Base-by-base conservation (phyloP, 2,888 invertebrate species). In the Cinara cedri region DNA sequence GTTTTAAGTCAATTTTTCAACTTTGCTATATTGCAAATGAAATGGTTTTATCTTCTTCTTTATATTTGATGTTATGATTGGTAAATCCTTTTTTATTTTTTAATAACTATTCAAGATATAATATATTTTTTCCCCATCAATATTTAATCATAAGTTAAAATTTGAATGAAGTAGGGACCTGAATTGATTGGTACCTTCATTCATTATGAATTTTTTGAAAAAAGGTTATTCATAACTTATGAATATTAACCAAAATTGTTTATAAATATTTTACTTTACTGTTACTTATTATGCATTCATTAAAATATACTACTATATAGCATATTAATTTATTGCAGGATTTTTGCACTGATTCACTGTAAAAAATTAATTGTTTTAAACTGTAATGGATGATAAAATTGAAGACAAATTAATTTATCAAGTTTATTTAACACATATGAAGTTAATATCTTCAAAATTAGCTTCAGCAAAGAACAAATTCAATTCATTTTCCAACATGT, bases 321-420 rank as follows among this genome's bases (percentile, higher is more conserved):
- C 9, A 51, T 51, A 68, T 6, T 34, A 0, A 49, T 63, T 49
- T 63, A 24, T 70, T 44, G 16, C 60, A 70, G 78, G 60, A 49
- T 46, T 24, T 11, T 24, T 75, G 63, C 44, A 65, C 51, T 76
- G 13, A 19, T 70, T 70, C 1, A 46, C 51, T 16, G 21, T 62
- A 9, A 68, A 11, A 34, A n/a, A 62, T 63, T n/a, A 26, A 4
- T 49, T 34, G 21, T n/a, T 24, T 68, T 57, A 11, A 34, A 44
- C 24, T 70, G 68, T 57, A 49, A 95, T 95, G 95, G 95, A 95
- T 90, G 95, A 95, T 91, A 94, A 94, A 88, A 88, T 95, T 85
- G 95, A 95, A 88, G 94, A 95, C 85, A 91, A 91, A 89, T 91
- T 95, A 84, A 88, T 95, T 84, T 93, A 94, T 87, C 94, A 95